These are phyloP conservation scores for Gonioctena quinquepunctata DNA, from an alignment of 1,140 invertebrate species.

Conservation along the genomic window DNA sequence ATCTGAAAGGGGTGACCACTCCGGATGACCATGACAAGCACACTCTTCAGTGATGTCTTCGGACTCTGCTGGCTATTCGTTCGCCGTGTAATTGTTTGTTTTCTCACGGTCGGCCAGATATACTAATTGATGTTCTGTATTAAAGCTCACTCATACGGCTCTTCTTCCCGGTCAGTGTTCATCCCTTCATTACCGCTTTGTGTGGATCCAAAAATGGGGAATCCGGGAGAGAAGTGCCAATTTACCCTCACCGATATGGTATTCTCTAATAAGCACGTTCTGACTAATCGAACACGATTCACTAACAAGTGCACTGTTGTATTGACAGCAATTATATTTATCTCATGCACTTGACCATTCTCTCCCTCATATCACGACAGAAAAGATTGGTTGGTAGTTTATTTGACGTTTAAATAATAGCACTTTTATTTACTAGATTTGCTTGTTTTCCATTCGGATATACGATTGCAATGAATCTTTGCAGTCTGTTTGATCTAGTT, in stretches of 20 bases:
- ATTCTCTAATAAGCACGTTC: conserved; percentile 44
- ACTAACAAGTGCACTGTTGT: conserved; percentile 20
- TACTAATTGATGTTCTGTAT: conserved; percentile 55
- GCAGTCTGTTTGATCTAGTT: too few species aligned
- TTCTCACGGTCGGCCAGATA: conserved; percentile 47
- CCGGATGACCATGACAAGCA: conserved; percentile 50
- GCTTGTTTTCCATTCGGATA: too few species aligned
- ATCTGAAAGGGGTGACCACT: conserved; percentile 45
- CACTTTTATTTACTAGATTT: too few species aligned
- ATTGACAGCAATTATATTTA: conserved; percentile 41
- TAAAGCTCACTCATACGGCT: conserved; percentile 46
- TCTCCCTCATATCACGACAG: conserved; percentile 12
- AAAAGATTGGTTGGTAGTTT: not conserved
- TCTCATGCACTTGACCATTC: conserved; percentile 34
- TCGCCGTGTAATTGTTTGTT: conserved; percentile 55
- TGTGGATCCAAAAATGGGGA: conserved; percentile 42
- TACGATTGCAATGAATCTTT: too few species aligned
- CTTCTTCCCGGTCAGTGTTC: conserved; percentile 13
- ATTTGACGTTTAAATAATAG: conserved; percentile 5
- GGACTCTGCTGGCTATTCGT: conserved; percentile 29
- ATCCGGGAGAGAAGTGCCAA: conserved; percentile 39
- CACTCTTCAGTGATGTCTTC: conserved; percentile 50
- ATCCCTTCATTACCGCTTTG: conserved; percentile 29
- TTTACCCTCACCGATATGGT: conserved; percentile 42
- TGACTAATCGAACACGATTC: conserved; percentile 25